Evolutionary conservation across 2,797 vertebrate genomes (phyloP).

Genomic region (Heteromormyrus szaboi): DNA sequence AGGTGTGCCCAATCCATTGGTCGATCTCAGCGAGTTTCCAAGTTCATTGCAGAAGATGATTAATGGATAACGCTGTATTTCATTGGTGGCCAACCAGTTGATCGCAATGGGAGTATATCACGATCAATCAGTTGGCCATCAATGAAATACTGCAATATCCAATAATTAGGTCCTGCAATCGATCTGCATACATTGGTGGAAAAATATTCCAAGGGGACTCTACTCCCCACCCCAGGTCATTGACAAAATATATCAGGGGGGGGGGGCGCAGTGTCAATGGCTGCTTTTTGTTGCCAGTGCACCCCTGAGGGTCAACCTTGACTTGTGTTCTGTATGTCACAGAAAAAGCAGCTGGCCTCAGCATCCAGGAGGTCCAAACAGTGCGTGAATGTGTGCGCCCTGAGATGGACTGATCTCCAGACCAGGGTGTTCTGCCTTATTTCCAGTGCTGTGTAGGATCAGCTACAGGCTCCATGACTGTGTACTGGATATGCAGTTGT

Average conservation of each 20-base stretch:
- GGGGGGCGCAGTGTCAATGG: not conserved
- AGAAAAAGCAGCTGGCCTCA: not conserved
- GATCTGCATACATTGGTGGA: not conserved
- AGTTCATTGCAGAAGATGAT: not conserved
- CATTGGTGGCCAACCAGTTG: not conserved
- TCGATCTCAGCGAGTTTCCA: not conserved
- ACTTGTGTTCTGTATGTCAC: not conserved
- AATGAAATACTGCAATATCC: not conserved
- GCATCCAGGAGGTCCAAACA: not conserved
- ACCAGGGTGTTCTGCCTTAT: not conserved
- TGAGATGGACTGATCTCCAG: not conserved
- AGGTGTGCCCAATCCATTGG: not conserved
- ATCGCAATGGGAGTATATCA: not conserved
- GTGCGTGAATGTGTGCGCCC: not conserved
- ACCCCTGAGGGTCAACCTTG: not conserved
- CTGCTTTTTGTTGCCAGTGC: not conserved
- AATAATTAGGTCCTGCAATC: not conserved
- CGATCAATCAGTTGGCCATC: not conserved
- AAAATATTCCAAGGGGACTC: not conserved
- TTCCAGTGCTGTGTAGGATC: not conserved
- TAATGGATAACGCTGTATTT: not conserved
- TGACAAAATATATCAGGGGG: not conserved
- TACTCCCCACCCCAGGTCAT: not conserved
- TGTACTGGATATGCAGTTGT: not conserved
- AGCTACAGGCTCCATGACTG: not conserved